Base-by-base conservation (phyloP, 2,888 invertebrate genomes). In the Lumbricus terrestris region DNA sequence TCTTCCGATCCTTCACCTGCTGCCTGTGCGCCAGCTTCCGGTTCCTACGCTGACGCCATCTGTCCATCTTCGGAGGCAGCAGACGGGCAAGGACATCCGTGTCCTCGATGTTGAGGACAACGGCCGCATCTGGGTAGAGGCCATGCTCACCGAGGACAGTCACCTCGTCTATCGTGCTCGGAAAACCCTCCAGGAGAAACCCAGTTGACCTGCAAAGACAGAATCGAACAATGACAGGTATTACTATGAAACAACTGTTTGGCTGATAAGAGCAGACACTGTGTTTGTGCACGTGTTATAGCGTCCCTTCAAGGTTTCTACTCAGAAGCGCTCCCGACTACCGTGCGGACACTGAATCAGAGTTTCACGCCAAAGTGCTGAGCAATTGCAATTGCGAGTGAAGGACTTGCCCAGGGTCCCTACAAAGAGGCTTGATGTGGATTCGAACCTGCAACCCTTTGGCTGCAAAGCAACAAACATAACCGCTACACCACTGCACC, bases 121-220 rank as follows among this genome's bases (percentile, higher is more conserved):
- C 91, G 18, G 93, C 94, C n/a, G 93, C 93, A 92, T 95, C 95
- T 5, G 95, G 95, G 91, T 94, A 94, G 89, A 95, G 92, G 16
- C 94, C 94, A 37, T 92, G 91, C 89, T 94, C 94, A 8, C 93
- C 93, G 90, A 95, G 90, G 92, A 93, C 94, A 16, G 92, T 92
- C n/a, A 93, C 93, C 91, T 95, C 95, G 16, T 94, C 95, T 34
- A 93, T 92, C 29, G 93, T 94, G 33, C 94, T 92, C 13, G 95
- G 95, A 91, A 94, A 95, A 34, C 95, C 95, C 91, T 95, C 95
- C 91, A 95, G 92, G 20, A 95, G 92, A 92, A 95, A 95, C 0
- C 95, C 95, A 82, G 94, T 94, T 0, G 94, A 94, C 90, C 94
- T 94, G 92, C 20, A 92, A 88, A 38, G 18, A 69, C n/a, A 11